Percentiles rank a stretch among this genome's conserved stretches.
Evolutionary conservation across 2,888 invertebrate species (phyloP).

Genomic region (Xylota sylvarum): DNA sequence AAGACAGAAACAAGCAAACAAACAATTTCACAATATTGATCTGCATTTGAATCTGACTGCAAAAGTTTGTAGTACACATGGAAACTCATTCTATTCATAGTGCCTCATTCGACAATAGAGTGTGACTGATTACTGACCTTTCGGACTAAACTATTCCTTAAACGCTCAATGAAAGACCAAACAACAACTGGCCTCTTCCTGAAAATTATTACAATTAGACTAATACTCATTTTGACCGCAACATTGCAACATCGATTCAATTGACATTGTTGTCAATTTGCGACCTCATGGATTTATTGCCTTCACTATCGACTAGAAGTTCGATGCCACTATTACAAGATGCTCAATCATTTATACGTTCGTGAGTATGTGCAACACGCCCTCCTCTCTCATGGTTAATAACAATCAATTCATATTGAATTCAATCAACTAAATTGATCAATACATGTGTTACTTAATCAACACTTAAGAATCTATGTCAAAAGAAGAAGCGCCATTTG

Average conservation of each 20-base stretch:
- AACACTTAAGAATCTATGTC: constrained; percentile 35
- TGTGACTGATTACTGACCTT: too few species aligned
- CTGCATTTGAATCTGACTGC: too few species aligned
- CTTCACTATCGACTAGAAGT: neutral
- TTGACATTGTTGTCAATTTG: constrained; percentile 18
- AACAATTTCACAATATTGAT: too few species aligned
- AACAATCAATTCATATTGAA: constrained; percentile 34
- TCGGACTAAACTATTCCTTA: too few species aligned
- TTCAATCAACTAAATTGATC: constrained; percentile 40
- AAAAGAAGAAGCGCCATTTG: constrained; percentile 15
- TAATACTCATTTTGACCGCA: constrained; percentile 2
- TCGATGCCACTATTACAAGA: neutral
- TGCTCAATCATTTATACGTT: neutral
- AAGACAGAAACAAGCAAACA: too few species aligned
- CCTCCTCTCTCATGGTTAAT: neutral
- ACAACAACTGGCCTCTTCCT: too few species aligned
- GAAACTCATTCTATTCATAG: too few species aligned
- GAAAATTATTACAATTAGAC: too few species aligned
- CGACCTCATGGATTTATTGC: neutral
- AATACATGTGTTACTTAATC: constrained; percentile 39
- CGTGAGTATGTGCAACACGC: neutral
- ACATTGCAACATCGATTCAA: constrained; percentile 19
- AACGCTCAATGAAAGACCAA: too few species aligned
- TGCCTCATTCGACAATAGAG: too few species aligned
- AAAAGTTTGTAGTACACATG: too few species aligned